Evolutionary conservation across 2,888 invertebrate genomes (phyloP).

Genomic region (Ophioninae sp.): DNA sequence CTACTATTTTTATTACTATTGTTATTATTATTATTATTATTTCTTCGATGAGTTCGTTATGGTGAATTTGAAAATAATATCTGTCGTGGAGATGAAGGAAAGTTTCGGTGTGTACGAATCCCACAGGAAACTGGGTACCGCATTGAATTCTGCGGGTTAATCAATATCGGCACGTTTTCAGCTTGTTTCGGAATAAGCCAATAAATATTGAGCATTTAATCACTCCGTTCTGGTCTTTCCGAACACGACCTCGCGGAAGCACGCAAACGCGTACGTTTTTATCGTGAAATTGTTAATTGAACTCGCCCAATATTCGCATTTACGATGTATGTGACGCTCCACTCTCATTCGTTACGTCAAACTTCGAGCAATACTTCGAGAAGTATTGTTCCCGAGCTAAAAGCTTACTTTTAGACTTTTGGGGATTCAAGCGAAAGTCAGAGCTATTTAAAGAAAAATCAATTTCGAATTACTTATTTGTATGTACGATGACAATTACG

Average conservation of each 20-base stretch:
- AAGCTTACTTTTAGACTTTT: background rate
- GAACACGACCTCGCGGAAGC: constrained; percentile 10
- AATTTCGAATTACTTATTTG: too few species aligned
- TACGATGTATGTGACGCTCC: background rate
- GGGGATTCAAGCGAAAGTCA: too few species aligned
- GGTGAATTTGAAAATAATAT: constrained; percentile 43
- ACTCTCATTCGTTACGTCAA: background rate
- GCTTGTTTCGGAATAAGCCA: constrained; percentile 40
- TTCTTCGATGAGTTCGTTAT: constrained; percentile 21
- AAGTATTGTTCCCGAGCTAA: background rate
- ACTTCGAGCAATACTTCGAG: background rate
- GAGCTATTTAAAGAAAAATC: too few species aligned
- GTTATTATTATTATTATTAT: background rate
- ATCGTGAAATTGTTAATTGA: constrained; percentile 25
- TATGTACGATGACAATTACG: too few species aligned
- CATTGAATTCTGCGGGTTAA: constrained; percentile 53
- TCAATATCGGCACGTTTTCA: constrained; percentile 54
- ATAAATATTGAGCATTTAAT: constrained; percentile 59
- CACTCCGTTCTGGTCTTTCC: constrained; percentile 40
- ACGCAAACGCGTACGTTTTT: constrained; percentile 27
- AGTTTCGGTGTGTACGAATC: constrained; percentile 44
- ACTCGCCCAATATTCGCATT: background rate
- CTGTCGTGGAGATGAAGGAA: constrained; percentile 32
- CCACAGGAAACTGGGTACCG: constrained; percentile 26
- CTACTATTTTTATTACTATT: background rate